Percentiles rank a stretch among this genome's conserved stretches.
Evolutionary conservation across 2,888 invertebrate species (phyloP).

Genomic region (Euphydryas editha): DNA sequence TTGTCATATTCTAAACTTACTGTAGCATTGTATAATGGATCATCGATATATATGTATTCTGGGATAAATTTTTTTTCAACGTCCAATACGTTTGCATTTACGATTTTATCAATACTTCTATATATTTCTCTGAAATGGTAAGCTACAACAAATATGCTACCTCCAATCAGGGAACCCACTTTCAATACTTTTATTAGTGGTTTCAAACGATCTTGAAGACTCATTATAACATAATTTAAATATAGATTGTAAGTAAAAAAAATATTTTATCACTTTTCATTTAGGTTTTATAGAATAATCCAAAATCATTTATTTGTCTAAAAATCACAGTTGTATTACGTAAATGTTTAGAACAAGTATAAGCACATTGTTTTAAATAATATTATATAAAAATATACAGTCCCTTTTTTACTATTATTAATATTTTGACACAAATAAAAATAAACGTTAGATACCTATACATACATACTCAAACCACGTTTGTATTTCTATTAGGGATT

Average conservation of each 20-base stretch:
- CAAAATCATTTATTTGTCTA: background rate
- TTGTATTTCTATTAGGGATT: background rate
- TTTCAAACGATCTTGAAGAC: conserved; percentile 61
- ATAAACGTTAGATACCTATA: too few species aligned
- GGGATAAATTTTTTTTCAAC: conserved; percentile 69
- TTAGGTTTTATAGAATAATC: background rate
- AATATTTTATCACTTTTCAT: background rate
- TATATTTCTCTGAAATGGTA: conserved; percentile 64
- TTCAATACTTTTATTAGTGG: conserved; percentile 59
- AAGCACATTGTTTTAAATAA: background rate
- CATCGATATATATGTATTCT: conserved; percentile 78
- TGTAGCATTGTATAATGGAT: conserved; percentile 63
- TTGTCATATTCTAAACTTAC: conserved; percentile 60
- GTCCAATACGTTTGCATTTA: conserved; percentile 69
- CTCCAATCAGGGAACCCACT: conserved; percentile 54
- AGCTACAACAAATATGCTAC: conserved; percentile 56
- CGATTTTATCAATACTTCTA: conserved; percentile 58
- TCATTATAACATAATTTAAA: conserved; percentile 49
- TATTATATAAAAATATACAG: background rate
- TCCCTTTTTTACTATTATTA: background rate
- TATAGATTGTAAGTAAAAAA: background rate
- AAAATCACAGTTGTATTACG: background rate
- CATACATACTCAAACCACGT: background rate
- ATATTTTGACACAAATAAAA: background rate
- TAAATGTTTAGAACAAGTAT: background rate